Conservation (phyloP, 2,888 invertebrate genomes). For the Apotomis betuletana region DNA sequence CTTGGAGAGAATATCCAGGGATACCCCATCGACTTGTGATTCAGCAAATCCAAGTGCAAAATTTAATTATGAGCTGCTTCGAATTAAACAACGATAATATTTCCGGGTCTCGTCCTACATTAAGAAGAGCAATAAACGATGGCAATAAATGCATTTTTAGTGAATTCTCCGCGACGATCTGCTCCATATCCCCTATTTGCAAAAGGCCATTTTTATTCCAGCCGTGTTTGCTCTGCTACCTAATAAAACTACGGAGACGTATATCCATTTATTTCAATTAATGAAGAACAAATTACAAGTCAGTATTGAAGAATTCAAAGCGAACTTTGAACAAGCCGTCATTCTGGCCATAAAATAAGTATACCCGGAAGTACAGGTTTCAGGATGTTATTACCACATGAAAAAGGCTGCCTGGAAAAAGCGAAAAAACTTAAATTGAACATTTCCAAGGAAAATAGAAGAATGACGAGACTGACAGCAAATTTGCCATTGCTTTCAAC, state of each 20-base stretch:
- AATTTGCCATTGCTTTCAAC: conserved; percentile 12
- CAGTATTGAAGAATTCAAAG: neutral
- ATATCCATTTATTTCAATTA: conserved; percentile 7
- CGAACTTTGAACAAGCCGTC: conserved; percentile 5
- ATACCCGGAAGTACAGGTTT: neutral
- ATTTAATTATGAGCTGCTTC: no score
- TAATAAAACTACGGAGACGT: neutral
- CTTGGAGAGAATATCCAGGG: no score
- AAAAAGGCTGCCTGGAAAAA: neutral
- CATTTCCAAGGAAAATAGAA: neutral
- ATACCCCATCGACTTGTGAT: no score
- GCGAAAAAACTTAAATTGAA: neutral
- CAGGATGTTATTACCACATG: neutral
- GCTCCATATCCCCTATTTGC: no score
- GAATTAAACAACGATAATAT: no score
- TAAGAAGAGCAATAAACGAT: no score
- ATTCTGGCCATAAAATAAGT: neutral
- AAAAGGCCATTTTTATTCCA: neutral
- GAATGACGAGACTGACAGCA: conserved; percentile 5
- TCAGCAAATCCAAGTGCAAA: no score
- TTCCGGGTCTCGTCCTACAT: no score
- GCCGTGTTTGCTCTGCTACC: conserved; percentile 6
- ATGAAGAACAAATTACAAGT: neutral
- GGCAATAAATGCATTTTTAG: no score
- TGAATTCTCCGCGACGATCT: no score